Evolutionary conservation across 2,797 vertebrate species (phyloP).

Genomic region (Acanthurus tractus): DNA sequence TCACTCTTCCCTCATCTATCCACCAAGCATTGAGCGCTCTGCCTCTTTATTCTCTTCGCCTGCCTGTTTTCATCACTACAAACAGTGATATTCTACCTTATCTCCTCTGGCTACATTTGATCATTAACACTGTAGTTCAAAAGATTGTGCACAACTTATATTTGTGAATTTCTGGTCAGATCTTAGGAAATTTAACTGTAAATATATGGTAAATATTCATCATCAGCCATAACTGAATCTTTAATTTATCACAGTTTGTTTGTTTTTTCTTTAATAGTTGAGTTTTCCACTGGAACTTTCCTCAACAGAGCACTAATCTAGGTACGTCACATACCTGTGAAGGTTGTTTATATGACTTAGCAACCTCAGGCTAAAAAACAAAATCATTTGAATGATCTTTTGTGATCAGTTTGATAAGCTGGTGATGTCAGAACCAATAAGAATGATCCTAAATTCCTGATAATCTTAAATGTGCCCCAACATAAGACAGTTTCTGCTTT

Average conservation of each 20-base stretch:
- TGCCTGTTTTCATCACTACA: slow-evolving; percentile 26
- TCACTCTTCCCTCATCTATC: slow-evolving; percentile 60
- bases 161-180: neutral
- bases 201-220: neutral
- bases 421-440: neutral
- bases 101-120: neutral
- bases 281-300: neutral
- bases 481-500: neutral
- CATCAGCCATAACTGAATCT: neutral
- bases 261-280: neutral
- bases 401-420: neutral
- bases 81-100: slow-evolving; percentile 18
- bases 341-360: neutral
- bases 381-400: too few relatives aligned
- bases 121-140: neutral
- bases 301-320: neutral
- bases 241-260: neutral
- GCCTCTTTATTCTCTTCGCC: slow-evolving; percentile 36
- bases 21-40: slow-evolving; percentile 43
- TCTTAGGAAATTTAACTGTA: neutral
- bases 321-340: neutral
- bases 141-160: neutral
- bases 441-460: neutral
- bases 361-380: neutral
- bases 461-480: neutral